Base-by-base conservation (phyloP, 2,113 vertebrate species). In the Holacanthus passer region DNA sequence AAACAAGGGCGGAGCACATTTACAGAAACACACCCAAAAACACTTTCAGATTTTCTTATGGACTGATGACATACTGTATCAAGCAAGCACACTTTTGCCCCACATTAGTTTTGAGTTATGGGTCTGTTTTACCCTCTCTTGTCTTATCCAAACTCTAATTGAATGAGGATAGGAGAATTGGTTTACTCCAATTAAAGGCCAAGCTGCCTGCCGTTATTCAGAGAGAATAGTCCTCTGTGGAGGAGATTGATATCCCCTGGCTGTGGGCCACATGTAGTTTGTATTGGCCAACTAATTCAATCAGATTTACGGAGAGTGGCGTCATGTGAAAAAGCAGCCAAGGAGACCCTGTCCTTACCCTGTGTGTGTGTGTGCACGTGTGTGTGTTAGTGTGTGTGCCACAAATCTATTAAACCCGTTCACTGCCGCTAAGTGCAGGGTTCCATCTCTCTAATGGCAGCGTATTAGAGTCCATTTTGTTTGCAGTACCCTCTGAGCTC, bases 101-200 rank as follows among this genome's bases (percentile, higher is more conserved):
- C 68, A 83, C 74, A 84, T 88, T 81, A 50, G 14, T 77, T 71
- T 31, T 75, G 83, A 83, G 66, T 74, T 85, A 85, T 60, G 64
- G 68, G 47, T 52, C 79, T 65, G 81, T 84, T 90, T 84, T 64
- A 85, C 73, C 70, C 80, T 20, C 55, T 87, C 70, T 67, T 56
- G 70, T 81, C 84, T 77, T 85, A 88, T 89, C 88, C 88, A 7
- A 82, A 91, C 82, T 85, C 72, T 92, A 93, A 94, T 93, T 92
- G 90, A 93, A 93, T 93, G 85, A 94, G 88, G 73, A 86, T 73
- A 88, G 86, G 83, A 85, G 88, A 92, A 91, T 94, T 92, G 90
- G 91, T 90, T 93, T 92, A 84, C 82, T 85, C 77, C 83, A 90
- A 90, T 92, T 93, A 92, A 91, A 89, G 89, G 77, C 82, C 41